These are phyloP conservation scores for Vicugna pacos DNA, from an alignment of 2,113 vertebrate species.

Conservation along the genomic window DNA sequence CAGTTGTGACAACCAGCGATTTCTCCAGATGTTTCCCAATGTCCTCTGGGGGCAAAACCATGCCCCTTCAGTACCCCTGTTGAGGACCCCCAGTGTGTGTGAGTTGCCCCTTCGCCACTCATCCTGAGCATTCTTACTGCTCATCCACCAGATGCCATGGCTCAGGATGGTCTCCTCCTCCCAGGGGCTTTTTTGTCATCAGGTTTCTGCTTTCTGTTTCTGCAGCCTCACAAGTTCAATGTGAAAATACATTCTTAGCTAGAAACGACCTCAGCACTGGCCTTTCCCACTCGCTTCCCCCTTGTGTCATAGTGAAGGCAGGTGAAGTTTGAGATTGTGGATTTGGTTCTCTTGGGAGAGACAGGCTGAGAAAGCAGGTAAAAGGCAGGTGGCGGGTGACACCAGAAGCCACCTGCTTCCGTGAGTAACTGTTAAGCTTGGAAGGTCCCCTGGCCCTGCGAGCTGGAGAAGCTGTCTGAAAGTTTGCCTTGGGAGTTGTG, in stretches of 20 bases:
- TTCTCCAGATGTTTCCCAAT: background rate
- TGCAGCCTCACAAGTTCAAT: background rate
- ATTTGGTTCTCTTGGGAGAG: background rate
- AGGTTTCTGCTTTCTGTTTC: background rate
- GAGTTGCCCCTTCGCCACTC: background rate
- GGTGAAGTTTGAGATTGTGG: background rate
- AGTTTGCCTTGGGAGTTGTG: background rate
- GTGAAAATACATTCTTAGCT: background rate
- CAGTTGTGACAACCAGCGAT: background rate
- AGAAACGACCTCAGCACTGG: background rate
- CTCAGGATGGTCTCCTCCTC: background rate
- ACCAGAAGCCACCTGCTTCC: background rate
- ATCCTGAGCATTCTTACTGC: no score
- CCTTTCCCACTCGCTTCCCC: background rate
- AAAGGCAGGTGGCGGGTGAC: background rate
- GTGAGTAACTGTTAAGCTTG: background rate
- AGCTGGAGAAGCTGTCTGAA: background rate
- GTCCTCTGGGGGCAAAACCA: background rate
- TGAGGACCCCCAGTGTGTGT: background rate
- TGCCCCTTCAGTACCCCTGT: background rate
- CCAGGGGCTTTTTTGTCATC: background rate
- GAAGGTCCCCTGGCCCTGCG: background rate
- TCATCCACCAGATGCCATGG: background rate
- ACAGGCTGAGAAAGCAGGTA: background rate
- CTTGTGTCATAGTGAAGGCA: background rate